Percentiles rank a stretch among this genome's conserved stretches.
These are phyloP conservation scores for Brachionus angularis DNA, from an alignment of 1,140 invertebrate species.

Conservation along the genomic window DNA sequence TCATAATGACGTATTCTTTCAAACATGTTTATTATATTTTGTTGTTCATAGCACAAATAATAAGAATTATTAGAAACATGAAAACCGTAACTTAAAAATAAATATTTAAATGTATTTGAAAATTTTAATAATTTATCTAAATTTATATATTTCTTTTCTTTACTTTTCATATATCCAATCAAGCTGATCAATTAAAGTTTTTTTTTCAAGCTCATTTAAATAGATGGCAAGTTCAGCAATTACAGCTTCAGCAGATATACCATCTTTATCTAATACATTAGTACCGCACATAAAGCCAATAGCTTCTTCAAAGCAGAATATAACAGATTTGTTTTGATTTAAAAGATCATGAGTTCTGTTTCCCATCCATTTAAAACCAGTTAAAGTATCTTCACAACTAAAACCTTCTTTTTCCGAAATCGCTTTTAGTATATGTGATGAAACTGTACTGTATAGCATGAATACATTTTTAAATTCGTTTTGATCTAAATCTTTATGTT, in stretches of 20 bases:
- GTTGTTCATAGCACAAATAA: constrained; percentile 74
- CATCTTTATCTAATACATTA: constrained; percentile 87
- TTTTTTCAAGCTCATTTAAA: constrained; percentile 59
- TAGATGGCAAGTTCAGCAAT: constrained; percentile 73
- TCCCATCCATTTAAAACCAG: constrained; percentile 99
- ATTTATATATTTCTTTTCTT: constrained; percentile 46
- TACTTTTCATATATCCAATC: constrained; percentile 72
- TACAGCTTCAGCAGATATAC: constrained; percentile 76
- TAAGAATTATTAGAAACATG: constrained; percentile 82
- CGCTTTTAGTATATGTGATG: constrained; percentile 85
- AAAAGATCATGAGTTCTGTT: constrained; percentile 75
- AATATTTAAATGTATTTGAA: background rate
- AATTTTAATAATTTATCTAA: background rate
- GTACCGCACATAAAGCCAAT: constrained; percentile 77
- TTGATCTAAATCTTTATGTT: constrained; percentile 7
- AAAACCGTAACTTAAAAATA: constrained; percentile 67
- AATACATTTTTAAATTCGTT: constrained; percentile 60
- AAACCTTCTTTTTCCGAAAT: constrained; percentile 76
- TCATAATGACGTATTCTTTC: constrained; percentile 72
- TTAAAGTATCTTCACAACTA: constrained; percentile 75
- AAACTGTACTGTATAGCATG: constrained; percentile 89
- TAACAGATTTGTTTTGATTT: constrained; percentile 65
- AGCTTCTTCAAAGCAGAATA: constrained; percentile 87
- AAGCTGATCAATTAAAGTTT: constrained; percentile 62
- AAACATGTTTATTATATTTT: constrained; percentile 73